Evolutionary conservation across 2,797 vertebrate genomes (phyloP).

Genomic region (Sparidentex hasta): DNA sequence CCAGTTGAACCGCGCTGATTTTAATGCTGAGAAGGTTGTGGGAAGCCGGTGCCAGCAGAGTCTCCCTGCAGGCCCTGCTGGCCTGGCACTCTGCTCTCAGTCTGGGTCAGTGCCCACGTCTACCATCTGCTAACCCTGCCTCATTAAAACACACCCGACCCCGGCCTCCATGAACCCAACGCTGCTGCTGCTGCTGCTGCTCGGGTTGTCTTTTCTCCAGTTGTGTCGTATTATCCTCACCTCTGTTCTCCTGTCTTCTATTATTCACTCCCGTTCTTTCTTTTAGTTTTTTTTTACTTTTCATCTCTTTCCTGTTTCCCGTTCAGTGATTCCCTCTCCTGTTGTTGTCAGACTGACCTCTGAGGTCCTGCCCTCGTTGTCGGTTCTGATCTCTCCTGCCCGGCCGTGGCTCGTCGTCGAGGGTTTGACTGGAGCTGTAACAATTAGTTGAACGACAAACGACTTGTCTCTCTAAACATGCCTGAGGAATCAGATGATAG

Average conservation of each 20-base stretch:
- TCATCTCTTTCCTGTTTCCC: neutral
- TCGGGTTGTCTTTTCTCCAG: slow-evolving; percentile 5
- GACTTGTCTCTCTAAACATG: neutral
- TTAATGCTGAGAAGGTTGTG: slow-evolving; percentile 42
- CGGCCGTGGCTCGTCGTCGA: neutral
- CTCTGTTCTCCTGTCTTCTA: neutral
- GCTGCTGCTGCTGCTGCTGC: slow-evolving; percentile 12
- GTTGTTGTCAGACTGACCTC: neutral
- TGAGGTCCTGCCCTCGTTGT: neutral
- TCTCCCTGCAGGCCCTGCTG: slow-evolving; percentile 43
- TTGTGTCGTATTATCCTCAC: neutral
- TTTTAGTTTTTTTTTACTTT: neutral
- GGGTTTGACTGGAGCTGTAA: neutral
- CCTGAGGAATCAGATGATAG: no score
- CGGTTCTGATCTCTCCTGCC: neutral
- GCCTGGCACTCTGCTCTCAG: slow-evolving; percentile 26
- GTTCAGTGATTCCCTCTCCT: neutral
- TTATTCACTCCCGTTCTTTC: neutral
- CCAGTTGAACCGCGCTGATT: slow-evolving; percentile 50
- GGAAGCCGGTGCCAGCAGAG: slow-evolving; percentile 27
- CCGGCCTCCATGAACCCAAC: neutral
- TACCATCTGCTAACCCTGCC: slow-evolving; percentile 72
- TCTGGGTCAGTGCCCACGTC: slow-evolving; percentile 62
- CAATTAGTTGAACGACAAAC: neutral
- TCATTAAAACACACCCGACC: slow-evolving; percentile 57